phyloP scores from a whole-genome alignment of 2,113 vertebrate genomes.

The Corythoichthys haematopterus region DNA sequence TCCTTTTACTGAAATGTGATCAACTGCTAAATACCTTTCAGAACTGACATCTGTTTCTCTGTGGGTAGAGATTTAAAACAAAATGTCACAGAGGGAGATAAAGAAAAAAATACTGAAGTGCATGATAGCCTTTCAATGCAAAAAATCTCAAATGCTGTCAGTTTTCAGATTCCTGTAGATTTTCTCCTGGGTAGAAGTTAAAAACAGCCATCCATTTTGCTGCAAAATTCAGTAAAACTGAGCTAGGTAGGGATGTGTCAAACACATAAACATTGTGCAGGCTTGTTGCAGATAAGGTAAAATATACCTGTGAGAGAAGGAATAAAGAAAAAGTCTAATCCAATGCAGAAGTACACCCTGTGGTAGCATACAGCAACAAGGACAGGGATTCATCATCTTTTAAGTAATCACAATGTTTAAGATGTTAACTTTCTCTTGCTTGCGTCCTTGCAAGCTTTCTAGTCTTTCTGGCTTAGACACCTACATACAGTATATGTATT shows the following conservation, averaged over 20 bases:
- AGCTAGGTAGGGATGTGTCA: conserved; percentile 35
- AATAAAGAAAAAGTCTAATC: conserved; percentile 39
- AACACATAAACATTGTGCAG: conserved; percentile 31
- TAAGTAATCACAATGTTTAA: conserved; percentile 30
- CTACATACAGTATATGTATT: too few species aligned
- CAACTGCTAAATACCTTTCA: conserved; percentile 41
- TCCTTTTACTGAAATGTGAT: conserved; percentile 35
- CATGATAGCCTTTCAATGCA: conserved; percentile 47
- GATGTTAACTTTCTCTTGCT: conserved; percentile 19
- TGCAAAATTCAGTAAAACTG: conserved; percentile 42
- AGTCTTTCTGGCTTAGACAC: not conserved
- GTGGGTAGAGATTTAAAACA: conserved; percentile 27
- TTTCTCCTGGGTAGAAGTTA: conserved; percentile 39
- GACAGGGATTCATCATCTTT: conserved; percentile 34
- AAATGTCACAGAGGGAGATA: conserved; percentile 16
- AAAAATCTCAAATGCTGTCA: conserved; percentile 48
- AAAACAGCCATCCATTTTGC: conserved; percentile 46
- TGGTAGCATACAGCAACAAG: conserved; percentile 39
- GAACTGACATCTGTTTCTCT: conserved; percentile 35
- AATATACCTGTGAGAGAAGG: conserved; percentile 27
- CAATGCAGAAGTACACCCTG: conserved; percentile 21
- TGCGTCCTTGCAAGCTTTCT: conserved; percentile 9
- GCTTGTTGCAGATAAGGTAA: conserved; percentile 47
- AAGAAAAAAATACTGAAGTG: conserved; percentile 51
- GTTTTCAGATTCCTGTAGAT: conserved; percentile 46